Base-by-base conservation (phyloP, 2,888 invertebrate genomes). In the Biston stratarius region DNA sequence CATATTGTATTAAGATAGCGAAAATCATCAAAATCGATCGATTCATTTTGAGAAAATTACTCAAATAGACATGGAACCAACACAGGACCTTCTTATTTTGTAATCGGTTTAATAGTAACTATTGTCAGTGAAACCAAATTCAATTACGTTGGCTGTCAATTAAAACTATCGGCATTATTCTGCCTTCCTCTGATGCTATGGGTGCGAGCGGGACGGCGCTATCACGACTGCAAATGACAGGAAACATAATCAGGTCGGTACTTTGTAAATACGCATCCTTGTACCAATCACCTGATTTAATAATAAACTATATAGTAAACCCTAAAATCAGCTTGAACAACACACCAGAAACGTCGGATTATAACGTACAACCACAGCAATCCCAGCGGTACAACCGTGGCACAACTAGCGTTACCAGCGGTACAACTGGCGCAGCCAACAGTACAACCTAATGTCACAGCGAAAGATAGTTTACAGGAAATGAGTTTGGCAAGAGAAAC, bases 271-370 rank as follows among this genome's bases (percentile, higher is more conserved):
- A 53, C 6, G 14, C 12, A 24, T 55, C 24, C 12, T 15, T 33
- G 24, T 9, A 55, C 55, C 61, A n/a, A 44, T 61, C 47, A 55
- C 55, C 55, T 61, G 6, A 10, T 40, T n/a, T n/a, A n/a, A 33
- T 38, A 42, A 55, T 49, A 34, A 51, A 15, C 52, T 52, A 64
- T 38, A 40, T 38, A 38, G 38, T 38, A 38, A 5, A 38, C 14
- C 36, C 57, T 63, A 57, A 36, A 42, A 40, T 42, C 55, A 63
- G 63, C 49, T 61, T 38, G 55, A 51, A 57, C 48, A 15, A 48
- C 38, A 45, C 57, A 64, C 47, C 58, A 58, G 61, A 34, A 52
- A 61, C 61, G 33, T 40, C 48, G 15, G 48, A 40, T 14, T 40
- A 40, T 9, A 55, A 55, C 42, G 55, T 55, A 55, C 55, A 55